Evolutionary conservation across 2,113 vertebrate species (phyloP), one percentile per base, ranked within the genome.

Genomic region (Eudyptes chrysolophus): DNA sequence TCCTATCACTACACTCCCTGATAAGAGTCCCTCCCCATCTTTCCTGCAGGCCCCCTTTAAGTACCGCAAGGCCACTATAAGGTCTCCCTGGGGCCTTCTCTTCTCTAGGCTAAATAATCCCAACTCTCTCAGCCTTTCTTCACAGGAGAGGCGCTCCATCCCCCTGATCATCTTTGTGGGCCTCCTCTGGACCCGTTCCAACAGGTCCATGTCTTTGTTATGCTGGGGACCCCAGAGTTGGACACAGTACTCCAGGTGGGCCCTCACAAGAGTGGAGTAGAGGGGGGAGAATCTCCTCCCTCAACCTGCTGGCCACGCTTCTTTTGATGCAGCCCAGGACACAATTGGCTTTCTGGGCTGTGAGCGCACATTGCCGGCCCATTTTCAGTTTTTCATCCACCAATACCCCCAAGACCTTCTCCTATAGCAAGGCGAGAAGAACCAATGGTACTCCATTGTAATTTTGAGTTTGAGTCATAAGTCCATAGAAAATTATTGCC

Each of bases 311-410:
- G n/a, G n/a, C 60, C n/a, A 38, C 5, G 2, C 24, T 61, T 25
- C 60, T 62, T 38, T 38, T 26, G n/a, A 58, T n/a, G 20, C 57
- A 58, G 20, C 22, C 55, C 42, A 76, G 18, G 55, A 36, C n/a
- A 75, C 3, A 25, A 11, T 36, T 61, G 19, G n/a, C 8, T 25
- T 78, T 40, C n/a, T 15, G 21, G 58, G 44, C 21, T 78, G 29
- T 1, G 1, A 64, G 20, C 10, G 1, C 6, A 61, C n/a, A 14
- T 22, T 61, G 26, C 29, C 2, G 2, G n/a, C 26, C 22, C 29
- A 26, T 42, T 16, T 10, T 21, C 36, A 27, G 30, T 21, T 42
- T 49, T 64, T 40, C 36, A 40, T 64, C 12, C 36, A 52, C 48
- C 29, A 34, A 7, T 15, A 52, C 29, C 16, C 38, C 6, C 38